Conservation (phyloP, 2,113 vertebrate genomes). For the Muntiacus reevesi region DNA sequence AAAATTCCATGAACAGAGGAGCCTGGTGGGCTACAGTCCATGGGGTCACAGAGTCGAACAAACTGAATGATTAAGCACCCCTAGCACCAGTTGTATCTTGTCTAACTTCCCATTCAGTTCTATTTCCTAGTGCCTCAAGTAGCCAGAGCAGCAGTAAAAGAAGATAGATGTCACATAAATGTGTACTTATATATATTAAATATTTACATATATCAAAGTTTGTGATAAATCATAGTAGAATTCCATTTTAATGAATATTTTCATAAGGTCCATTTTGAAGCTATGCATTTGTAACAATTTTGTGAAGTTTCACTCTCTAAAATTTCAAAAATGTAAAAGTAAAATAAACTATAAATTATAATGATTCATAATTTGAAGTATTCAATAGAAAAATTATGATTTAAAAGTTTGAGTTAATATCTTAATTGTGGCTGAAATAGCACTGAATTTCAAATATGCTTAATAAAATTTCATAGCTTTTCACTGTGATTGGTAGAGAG, state of each 20-base stretch:
- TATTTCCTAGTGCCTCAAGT: neutral
- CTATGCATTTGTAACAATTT: neutral
- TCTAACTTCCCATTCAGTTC: neutral
- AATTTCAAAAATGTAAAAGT: neutral
- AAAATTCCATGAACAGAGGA: neutral
- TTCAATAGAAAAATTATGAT: neutral
- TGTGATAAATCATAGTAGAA: neutral
- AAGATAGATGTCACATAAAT: neutral
- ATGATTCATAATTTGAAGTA: neutral
- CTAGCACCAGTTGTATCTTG: neutral
- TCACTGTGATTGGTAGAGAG: neutral
- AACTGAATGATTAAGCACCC: neutral
- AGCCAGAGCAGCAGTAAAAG: neutral
- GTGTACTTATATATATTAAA: neutral
- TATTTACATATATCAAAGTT: neutral
- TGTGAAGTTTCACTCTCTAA: neutral
- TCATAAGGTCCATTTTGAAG: neutral
- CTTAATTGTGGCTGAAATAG: neutral
- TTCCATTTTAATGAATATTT: neutral
- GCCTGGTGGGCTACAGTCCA: neutral
- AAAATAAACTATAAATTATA: neutral
- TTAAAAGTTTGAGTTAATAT: neutral
- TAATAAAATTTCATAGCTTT: neutral
- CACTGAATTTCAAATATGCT: neutral
- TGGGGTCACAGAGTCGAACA: rapidly evolving